Percentiles rank a stretch among this genome's conserved stretches.
Evolutionary conservation across 2,888 invertebrate species (phyloP).

Genomic region (Lordiphosa fenestrarum): DNA sequence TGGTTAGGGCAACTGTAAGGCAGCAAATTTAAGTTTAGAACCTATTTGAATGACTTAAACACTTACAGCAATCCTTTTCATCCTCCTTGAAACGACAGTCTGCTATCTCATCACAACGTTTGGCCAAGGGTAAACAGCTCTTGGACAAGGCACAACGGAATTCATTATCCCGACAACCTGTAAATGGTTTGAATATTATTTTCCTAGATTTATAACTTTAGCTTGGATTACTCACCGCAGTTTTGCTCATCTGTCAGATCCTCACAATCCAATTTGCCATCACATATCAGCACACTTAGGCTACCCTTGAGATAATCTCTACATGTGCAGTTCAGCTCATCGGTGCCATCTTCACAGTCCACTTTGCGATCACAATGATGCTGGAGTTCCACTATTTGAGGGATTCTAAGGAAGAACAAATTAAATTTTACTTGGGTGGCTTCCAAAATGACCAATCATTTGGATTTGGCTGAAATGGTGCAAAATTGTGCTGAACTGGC

Average conservation of each 20-base stretch:
- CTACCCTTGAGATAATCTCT: slow-evolving; percentile 83
- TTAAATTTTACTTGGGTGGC: too few relatives aligned
- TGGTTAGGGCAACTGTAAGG: slow-evolving; percentile 84
- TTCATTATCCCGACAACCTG: slow-evolving; percentile 82
- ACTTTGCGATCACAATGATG: slow-evolving; percentile 85
- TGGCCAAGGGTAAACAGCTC: slow-evolving; percentile 83
- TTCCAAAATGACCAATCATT: too few relatives aligned
- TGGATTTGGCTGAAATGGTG: too few relatives aligned
- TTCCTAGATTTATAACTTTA: not conserved
- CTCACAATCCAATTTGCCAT: slow-evolving; percentile 87
- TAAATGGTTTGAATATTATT: slow-evolving; percentile 57
- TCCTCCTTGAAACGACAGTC: slow-evolving; percentile 88
- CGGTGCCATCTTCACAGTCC: slow-evolving; percentile 92
- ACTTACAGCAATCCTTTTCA: slow-evolving; percentile 89
- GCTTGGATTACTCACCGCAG: slow-evolving; percentile 83
- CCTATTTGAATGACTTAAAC: too few relatives aligned
- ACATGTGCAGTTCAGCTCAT: slow-evolving; percentile 88
- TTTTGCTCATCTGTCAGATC: slow-evolving; percentile 88
- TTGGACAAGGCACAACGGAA: slow-evolving; percentile 85
- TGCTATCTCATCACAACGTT: slow-evolving; percentile 84
- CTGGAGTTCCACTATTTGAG: slow-evolving; percentile 83
- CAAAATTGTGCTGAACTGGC: too few relatives aligned
- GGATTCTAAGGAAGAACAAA: slow-evolving; percentile 82
- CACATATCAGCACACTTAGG: slow-evolving; percentile 84
- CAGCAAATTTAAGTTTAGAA: too few relatives aligned